phyloP scores from a whole-genome alignment of 2,888 invertebrate species.

The Aphelenchoides bicaudatus region DNA sequence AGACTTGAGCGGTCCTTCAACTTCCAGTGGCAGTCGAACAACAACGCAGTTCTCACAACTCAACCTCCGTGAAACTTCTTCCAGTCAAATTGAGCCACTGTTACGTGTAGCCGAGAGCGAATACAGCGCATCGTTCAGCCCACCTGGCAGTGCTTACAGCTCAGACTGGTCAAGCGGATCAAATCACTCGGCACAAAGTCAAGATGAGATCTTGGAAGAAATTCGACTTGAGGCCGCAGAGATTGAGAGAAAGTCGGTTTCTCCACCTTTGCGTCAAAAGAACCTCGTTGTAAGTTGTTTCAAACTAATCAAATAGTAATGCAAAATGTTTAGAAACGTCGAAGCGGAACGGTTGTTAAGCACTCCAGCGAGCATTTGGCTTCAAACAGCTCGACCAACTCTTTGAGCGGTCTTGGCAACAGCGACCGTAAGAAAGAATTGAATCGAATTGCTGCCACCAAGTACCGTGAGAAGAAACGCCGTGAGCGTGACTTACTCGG shows the following conservation, averaged over 20 bases:
- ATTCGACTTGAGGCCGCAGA: constrained; percentile 56
- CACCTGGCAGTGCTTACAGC: constrained; percentile 20
- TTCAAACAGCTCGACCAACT: constrained; percentile 4
- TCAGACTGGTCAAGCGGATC: constrained; percentile 6
- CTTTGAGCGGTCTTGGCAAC: not conserved
- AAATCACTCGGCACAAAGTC: constrained; percentile 21
- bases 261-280: constrained; percentile 26
- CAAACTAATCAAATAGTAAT: not conserved
- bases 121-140: not conserved
- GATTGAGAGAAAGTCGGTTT: constrained; percentile 46
- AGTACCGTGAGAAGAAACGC: constrained; percentile 55
- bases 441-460: constrained; percentile 52
- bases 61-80: not conserved
- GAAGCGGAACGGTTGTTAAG: not conserved
- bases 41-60: constrained; percentile 11
- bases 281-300: not conserved
- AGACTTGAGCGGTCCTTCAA: not conserved
- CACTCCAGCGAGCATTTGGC: too few relatives aligned
- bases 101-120: constrained; percentile 3
- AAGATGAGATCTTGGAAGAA: constrained; percentile 54
- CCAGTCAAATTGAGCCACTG: not conserved
- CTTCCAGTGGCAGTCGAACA: too few relatives aligned
- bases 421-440: constrained; percentile 42
- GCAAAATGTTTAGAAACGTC: not conserved
- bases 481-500: constrained; percentile 34